Evolutionary conservation across 2,113 vertebrate genomes (phyloP).

Genomic region (Austrofundulus limnaeus): DNA sequence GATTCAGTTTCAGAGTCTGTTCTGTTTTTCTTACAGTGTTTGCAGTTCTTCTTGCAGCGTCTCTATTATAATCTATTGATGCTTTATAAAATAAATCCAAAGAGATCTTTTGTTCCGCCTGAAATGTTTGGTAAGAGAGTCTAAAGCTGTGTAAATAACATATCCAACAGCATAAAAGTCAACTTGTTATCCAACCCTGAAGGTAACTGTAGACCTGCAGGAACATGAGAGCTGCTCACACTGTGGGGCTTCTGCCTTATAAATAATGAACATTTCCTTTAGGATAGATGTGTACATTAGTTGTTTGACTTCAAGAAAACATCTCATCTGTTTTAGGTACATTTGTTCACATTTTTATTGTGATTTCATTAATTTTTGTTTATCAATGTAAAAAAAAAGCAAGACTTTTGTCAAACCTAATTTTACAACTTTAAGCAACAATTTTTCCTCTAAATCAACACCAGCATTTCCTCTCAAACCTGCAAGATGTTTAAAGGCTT

Average conservation of each 20-base stretch:
- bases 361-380: not conserved
- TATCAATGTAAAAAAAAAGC: not conserved
- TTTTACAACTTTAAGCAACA: not conserved
- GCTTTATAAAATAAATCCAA: conserved; percentile 17
- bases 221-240: conserved; percentile 35
- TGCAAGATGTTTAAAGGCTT: too few species aligned
- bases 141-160: conserved; percentile 30
- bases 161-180: conserved; percentile 40
- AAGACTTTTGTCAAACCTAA: not conserved
- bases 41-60: not conserved
- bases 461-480: too few species aligned
- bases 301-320: not conserved
- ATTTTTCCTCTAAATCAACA: not conserved
- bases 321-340: too few species aligned
- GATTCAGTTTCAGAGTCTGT: not conserved
- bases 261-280: conserved; percentile 21
- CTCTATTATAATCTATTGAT: not conserved
- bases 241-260: conserved; percentile 9
- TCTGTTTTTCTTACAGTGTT: not conserved
- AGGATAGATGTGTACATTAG: not conserved
- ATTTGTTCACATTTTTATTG: not conserved
- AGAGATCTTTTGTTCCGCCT: not conserved
- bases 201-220: conserved; percentile 36
- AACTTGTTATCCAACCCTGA: conserved; percentile 42
- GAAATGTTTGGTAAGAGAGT: conserved; percentile 5